phyloP scores from a whole-genome alignment of 2,888 invertebrate genomes.

The Andrena camellia region DNA sequence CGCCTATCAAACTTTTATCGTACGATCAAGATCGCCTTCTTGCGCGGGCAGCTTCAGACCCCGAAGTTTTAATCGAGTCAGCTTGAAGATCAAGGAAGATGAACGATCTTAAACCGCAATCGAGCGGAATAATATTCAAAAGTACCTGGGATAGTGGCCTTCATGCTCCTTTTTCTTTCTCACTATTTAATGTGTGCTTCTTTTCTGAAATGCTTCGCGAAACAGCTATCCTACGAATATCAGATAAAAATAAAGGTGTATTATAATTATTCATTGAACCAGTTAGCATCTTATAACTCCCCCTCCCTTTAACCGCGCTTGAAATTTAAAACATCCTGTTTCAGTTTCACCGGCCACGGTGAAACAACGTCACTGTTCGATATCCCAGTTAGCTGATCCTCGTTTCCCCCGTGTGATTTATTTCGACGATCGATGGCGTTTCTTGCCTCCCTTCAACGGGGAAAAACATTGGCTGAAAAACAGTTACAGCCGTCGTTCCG shows the following conservation, averaged over 20 bases:
- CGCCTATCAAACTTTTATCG: constrained; percentile 36
- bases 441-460: neutral
- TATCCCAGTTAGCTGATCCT: constrained; percentile 12
- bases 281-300: too few species aligned
- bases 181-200: neutral
- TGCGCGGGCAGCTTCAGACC: neutral
- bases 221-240: neutral
- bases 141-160: neutral
- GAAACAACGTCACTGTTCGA: constrained; percentile 33
- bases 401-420: constrained; percentile 42
- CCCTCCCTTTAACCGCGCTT: constrained; percentile 9
- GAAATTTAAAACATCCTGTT: constrained; percentile 48
- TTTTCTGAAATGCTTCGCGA: neutral
- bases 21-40: constrained; percentile 8
- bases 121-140: constrained; percentile 28
- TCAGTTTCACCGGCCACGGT: constrained; percentile 10
- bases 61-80: constrained; percentile 31
- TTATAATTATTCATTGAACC: too few species aligned
- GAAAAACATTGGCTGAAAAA: constrained; percentile 4
- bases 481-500: constrained; percentile 3
- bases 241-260: too few species aligned
- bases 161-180: neutral
- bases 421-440: constrained; percentile 7
- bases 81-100: constrained; percentile 9
- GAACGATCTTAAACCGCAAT: constrained; percentile 14